Conservation (phyloP, 2,797 vertebrate genomes). For the Macrochelys suwanniensis region DNA sequence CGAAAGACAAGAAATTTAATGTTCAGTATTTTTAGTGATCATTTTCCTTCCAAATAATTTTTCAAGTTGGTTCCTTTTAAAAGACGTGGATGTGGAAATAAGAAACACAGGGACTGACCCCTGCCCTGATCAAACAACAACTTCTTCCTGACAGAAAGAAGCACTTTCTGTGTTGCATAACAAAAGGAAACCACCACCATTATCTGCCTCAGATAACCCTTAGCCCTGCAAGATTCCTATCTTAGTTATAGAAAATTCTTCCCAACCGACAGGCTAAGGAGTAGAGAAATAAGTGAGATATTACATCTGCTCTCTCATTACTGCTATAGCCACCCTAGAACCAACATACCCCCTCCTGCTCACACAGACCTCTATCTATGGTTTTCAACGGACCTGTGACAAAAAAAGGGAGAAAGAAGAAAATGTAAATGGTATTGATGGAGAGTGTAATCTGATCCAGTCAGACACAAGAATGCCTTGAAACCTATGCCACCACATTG, state of each 20-base stretch:
- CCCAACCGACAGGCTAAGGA: rapidly evolving
- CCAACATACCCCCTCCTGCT: not conserved
- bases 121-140: rapidly evolving
- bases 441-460: rapidly evolving
- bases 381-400: not conserved
- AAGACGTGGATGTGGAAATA: not conserved
- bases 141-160: not conserved
- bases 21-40: not conserved
- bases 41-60: conserved; percentile 11
- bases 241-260: not conserved
- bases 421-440: not conserved
- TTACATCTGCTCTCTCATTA: not conserved
- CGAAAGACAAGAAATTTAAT: not conserved
- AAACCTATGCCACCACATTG: not conserved
- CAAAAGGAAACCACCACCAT: not conserved
- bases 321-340: not conserved
- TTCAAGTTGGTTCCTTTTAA: not conserved
- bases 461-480: not conserved
- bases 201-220: not conserved
- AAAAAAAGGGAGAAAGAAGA: not conserved
- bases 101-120: not conserved
- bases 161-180: not conserved
- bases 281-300: not conserved
- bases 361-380: not conserved
- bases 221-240: not conserved